phyloP scores from a whole-genome alignment of 2,113 vertebrate genomes.

The Etheostoma spectabile region DNA sequence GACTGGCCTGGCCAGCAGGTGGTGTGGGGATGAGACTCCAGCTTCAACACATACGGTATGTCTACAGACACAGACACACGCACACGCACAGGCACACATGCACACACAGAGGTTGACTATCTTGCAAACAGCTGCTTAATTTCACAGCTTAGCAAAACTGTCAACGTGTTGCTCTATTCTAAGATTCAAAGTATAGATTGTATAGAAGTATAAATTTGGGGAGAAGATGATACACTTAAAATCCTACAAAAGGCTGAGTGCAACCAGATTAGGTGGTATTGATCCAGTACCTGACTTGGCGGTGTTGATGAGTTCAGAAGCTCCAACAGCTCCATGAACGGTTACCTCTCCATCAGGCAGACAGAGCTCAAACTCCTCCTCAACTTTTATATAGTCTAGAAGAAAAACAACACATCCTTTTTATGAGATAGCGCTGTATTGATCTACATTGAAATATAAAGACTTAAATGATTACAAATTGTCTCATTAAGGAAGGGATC shows the following conservation, averaged over 20 bases:
- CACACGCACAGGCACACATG: conserved; percentile 11
- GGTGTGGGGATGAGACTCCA: conserved; percentile 97
- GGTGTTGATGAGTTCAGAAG: conserved; percentile 97
- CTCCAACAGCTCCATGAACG: conserved; percentile 95
- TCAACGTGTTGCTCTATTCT: conserved; percentile 26
- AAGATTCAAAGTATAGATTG: conserved; percentile 6
- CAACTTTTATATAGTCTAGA: conserved; percentile 89
- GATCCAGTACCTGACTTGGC: conserved; percentile 94
- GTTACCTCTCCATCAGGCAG: conserved; percentile 97
- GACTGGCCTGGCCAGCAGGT: conserved; percentile 98
- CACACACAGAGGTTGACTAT: background rate
- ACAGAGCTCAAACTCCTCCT: conserved; percentile 98
- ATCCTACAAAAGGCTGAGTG: conserved; percentile 8
- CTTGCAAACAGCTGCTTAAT: background rate
- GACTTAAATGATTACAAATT: conserved; percentile 9
- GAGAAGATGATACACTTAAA: conserved; percentile 30
- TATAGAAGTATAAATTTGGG: conserved; percentile 2
- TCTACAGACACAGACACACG: conserved; percentile 79
- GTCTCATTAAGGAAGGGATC: background rate
- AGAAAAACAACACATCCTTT: conserved; percentile 4
- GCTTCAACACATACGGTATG: conserved; percentile 97
- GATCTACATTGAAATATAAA: background rate
- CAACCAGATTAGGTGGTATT: conserved; percentile 17
- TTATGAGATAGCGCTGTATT: background rate
- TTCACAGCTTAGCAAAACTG: conserved; percentile 29